Percentiles rank a stretch among this genome's conserved stretches.
Evolutionary conservation across 2,113 vertebrate species (phyloP).

Genomic region (Salvelinus alpinus): DNA sequence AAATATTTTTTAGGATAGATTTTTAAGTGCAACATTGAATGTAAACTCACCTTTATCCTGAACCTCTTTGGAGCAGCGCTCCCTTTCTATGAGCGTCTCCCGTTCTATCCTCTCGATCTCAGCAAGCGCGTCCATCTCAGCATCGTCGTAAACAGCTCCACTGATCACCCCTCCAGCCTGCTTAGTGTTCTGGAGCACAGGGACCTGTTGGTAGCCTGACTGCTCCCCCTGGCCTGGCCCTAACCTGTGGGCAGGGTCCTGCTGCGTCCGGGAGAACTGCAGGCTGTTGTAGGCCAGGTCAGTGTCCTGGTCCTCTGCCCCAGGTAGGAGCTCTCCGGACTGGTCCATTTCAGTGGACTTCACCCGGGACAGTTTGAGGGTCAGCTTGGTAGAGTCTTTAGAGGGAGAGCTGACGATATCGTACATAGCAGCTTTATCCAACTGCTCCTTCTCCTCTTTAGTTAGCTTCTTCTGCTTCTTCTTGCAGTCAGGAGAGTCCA

Average conservation of each 20-base stretch:
- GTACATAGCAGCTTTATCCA: conserved; percentile 92
- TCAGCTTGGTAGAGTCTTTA: conserved; percentile 95
- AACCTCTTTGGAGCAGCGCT: conserved; percentile 96
- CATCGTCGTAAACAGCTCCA: conserved; percentile 85
- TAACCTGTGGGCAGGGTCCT: conserved; percentile 80
- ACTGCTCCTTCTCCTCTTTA: conserved; percentile 87
- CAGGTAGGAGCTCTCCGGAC: conserved; percentile 80
- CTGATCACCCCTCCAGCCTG: conserved; percentile 70
- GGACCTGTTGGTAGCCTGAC: conserved; percentile 86
- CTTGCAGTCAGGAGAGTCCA: conserved; percentile 89
- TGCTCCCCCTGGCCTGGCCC: conserved; percentile 80
- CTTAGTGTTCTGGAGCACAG: conserved; percentile 86
- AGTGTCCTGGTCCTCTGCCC: conserved; percentile 82
- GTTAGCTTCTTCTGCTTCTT: conserved; percentile 92
- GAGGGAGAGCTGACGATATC: conserved; percentile 95
- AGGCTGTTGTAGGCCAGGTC: conserved; percentile 85
- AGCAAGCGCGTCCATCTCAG: conserved; percentile 90
- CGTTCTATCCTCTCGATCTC: conserved; percentile 97
- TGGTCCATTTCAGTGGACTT: conserved; percentile 87
- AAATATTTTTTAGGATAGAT: too few species aligned
- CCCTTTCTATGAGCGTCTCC: conserved; percentile 92
- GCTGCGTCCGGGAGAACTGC: conserved; percentile 75
- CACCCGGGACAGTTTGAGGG: conserved; percentile 92
- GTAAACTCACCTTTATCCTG: conserved; percentile 94
- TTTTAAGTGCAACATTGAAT: too few species aligned